These are phyloP conservation scores for Anas bahamensis DNA, from an alignment of 2,797 vertebrate genomes.

Conservation along the genomic window DNA sequence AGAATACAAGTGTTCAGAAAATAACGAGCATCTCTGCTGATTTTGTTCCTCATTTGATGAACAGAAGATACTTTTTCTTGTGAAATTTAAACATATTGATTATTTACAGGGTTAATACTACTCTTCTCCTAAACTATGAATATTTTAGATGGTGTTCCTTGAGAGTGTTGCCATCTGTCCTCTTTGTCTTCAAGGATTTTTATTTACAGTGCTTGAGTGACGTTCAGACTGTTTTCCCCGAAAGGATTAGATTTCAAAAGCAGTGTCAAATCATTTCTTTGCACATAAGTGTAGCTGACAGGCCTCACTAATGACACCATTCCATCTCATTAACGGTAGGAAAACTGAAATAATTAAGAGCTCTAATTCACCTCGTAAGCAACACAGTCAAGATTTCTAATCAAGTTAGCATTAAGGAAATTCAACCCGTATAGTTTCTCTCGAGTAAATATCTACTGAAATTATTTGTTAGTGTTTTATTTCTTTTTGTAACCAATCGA, in stretches of 20 bases:
- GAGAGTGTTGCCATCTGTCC: conserved; percentile 26
- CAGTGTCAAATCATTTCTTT: conserved; percentile 38
- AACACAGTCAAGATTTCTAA: background rate
- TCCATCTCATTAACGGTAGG: conserved; percentile 28
- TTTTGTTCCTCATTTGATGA: background rate
- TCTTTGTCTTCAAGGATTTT: conserved; percentile 32
- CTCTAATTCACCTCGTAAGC: background rate
- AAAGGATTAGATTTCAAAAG: conserved; percentile 39
- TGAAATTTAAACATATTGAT: background rate
- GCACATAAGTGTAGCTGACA: conserved; percentile 31
- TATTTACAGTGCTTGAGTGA: conserved; percentile 27
- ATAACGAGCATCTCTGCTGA: background rate
- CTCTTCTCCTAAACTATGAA: background rate
- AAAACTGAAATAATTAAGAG: conserved; percentile 32
- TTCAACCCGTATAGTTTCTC: background rate
- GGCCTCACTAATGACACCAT: conserved; percentile 45
- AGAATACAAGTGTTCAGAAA: background rate
- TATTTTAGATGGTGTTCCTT: conserved; percentile 4
- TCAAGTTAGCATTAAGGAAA: background rate
- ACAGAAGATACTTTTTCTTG: background rate
- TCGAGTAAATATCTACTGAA: background rate
- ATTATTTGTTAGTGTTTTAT: background rate
- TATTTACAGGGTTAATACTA: background rate
- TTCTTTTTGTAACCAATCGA: background rate
- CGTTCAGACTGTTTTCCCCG: background rate